Percentiles rank a stretch among this genome's conserved stretches.
Conservation (phyloP, 2,888 invertebrate species). For the Pristionchus mayeri region DNA sequence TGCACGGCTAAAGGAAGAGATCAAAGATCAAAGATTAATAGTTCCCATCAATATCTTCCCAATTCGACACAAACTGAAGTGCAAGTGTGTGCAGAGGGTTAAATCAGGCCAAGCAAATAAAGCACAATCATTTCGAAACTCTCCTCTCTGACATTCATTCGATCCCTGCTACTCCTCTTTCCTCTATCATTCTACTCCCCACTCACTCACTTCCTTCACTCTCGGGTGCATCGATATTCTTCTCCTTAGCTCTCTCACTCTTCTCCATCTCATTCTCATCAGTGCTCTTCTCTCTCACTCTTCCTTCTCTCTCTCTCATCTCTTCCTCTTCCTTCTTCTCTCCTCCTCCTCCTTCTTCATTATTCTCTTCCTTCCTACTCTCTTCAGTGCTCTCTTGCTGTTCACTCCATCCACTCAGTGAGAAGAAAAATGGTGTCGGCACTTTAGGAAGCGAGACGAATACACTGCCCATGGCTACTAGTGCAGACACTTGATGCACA, state of each 20-base stretch:
- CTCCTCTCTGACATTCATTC: no score
- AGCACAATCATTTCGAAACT: no score
- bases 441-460: no score
- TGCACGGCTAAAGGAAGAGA: background rate
- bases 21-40: slow-evolving; percentile 10
- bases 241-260: no score
- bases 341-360: background rate
- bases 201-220: background rate
- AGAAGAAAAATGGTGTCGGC: no score
- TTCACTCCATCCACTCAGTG: background rate
- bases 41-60: background rate
- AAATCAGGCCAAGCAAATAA: background rate
- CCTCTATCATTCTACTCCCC: background rate
- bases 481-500: no score
- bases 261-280: background rate
- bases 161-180: no score
- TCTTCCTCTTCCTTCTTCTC: background rate
- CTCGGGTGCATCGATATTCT: no score
- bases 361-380: background rate
- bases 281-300: background rate
- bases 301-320: background rate
- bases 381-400: background rate
- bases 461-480: no score
- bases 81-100: no score
- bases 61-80: no score